These are phyloP conservation scores for Neopelma chrysocephalum DNA, from an alignment of 2,797 vertebrate species.

Conservation along the genomic window DNA sequence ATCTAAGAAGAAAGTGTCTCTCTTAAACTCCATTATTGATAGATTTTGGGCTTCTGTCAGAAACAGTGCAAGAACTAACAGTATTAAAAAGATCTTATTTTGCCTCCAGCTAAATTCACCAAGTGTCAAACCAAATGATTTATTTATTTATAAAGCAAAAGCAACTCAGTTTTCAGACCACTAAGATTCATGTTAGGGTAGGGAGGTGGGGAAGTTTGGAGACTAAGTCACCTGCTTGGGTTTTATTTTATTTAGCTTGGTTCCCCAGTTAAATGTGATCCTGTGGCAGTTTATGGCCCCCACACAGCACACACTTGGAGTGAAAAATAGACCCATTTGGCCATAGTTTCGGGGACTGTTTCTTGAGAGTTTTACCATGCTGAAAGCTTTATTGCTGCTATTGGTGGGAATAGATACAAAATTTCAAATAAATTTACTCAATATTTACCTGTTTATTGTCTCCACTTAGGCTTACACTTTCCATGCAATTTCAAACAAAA, in stretches of 20 bases:
- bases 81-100: conserved; percentile 17
- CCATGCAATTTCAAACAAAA: not conserved
- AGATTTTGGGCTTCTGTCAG: not conserved
- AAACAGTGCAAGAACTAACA: not conserved
- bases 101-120: conserved; percentile 7
- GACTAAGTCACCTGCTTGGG: not conserved
- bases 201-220: not conserved
- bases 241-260: conserved; percentile 49
- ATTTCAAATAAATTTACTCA: conserved; percentile 66
- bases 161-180: not conserved
- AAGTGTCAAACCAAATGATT: not conserved
- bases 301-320: conserved; percentile 26
- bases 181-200: not conserved
- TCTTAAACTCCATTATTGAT: not conserved
- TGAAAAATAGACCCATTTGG: conserved; percentile 74
- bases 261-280: conserved; percentile 67
- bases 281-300: conserved; percentile 59
- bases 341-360: conserved; percentile 70
- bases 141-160: conserved; percentile 23
- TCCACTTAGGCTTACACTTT: not conserved
- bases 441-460: conserved; percentile 20
- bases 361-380: conserved; percentile 70
- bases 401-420: conserved; percentile 51
- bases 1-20: not conserved
- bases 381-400: conserved; percentile 70